Evolutionary conservation across 2,797 vertebrate species (phyloP), one percentile per base, ranked within the genome.

Genomic region (Periparus ater): DNA sequence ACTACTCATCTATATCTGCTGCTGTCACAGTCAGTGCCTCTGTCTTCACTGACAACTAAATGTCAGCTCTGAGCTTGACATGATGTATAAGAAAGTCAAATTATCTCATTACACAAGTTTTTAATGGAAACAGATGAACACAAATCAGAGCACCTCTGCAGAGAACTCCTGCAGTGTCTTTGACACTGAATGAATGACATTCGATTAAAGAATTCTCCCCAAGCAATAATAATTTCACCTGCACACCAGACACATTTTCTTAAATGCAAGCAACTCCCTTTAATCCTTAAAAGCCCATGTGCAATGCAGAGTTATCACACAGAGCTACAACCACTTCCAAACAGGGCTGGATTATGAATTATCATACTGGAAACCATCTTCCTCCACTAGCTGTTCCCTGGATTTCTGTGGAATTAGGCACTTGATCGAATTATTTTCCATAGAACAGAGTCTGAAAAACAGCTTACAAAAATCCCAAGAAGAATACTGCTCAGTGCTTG

Each of bases 41-140:
- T 60, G 25, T 34, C 86, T 74, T 32, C 2, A 6, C 88, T 89
- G 86, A 87, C 80, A 89, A 71, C 3, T 78, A 55, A 88, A 82
- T 19, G 54, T 67, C 80, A 93, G 78, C 80, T 87, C 84, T 11
- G 54, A 95, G 91, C 63, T 67, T 87, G 88, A 87, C 71, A 26
- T 9, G 78, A 85, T 78, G 47, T 58, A 85, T 79, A 66, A 89
- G 68, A 91, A 92, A 44, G 68, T 71, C 88, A 94, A 93, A 96
- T 94, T 91, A 89, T 68, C 87, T 85, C 81, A 94, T 91, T 85
- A 92, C 61, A 45, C 29, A 95, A 89, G 74, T 93, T 96, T 87
- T 83, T 68, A 83, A 74, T 77, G 75, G 75, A 94, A 93, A 95
- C 75, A 62, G 65, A 87, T 55, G 89, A 94, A 89, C 62, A 82